These are phyloP conservation scores for Lophochroa leadbeateri DNA, from an alignment of 2,113 vertebrate genomes.

Conservation along the genomic window DNA sequence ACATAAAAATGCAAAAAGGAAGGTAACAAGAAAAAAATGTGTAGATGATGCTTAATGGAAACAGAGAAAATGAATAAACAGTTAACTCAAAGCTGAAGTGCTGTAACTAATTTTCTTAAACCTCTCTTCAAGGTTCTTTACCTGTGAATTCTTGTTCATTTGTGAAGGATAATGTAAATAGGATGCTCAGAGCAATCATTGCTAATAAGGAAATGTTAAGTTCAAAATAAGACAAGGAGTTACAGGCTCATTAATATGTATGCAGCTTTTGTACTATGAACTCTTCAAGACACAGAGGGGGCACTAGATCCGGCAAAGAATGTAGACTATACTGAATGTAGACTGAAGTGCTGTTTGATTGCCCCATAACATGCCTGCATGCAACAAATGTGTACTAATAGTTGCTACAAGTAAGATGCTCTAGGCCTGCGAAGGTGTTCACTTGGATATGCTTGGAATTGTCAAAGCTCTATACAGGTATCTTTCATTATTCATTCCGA, in stretches of 20 bases:
- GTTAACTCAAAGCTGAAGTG: neutral
- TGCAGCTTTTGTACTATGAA: neutral
- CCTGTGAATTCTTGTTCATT: neutral
- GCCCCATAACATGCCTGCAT: neutral
- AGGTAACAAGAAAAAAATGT: neutral
- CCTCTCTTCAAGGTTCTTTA: neutral
- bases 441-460: neutral
- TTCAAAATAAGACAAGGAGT: neutral
- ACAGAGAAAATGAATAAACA: neutral
- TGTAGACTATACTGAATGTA: fast-evolving
- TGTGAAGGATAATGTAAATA: neutral
- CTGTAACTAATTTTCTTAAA: neutral
- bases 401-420: neutral
- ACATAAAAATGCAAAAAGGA: neutral
- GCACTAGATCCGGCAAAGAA: neutral
- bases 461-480: neutral
- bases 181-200: neutral
- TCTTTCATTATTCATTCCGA: neutral
- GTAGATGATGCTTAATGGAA: neutral
- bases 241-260: neutral
- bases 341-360: neutral
- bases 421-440: fast-evolving
- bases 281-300: neutral
- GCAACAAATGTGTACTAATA: fast-evolving
- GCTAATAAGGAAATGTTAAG: neutral